phyloP scores from a whole-genome alignment of 2,888 invertebrate species.

The Nebria brevicollis region DNA sequence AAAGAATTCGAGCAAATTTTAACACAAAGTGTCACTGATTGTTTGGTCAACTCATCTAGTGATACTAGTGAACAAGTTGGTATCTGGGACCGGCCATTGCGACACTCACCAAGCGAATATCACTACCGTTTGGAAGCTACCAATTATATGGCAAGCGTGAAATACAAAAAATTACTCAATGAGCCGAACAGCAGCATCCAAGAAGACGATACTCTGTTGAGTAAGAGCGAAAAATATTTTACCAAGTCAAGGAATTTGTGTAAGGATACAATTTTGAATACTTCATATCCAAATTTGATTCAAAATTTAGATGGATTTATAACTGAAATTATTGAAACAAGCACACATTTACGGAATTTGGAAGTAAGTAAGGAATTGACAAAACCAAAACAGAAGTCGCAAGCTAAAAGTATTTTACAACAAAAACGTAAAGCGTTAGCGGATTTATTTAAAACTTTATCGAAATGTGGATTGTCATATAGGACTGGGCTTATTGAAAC shows the following conservation, averaged over 20 bases:
- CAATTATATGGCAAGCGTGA: slow-evolving; percentile 54
- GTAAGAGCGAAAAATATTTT: slow-evolving; percentile 59
- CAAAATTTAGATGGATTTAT: slow-evolving; percentile 74
- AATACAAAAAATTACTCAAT: slow-evolving; percentile 55
- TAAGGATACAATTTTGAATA: slow-evolving; percentile 69
- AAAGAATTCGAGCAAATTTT: slow-evolving; percentile 82
- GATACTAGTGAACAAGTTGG: slow-evolving; percentile 66
- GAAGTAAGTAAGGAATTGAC: slow-evolving; percentile 71
- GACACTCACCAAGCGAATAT: slow-evolving; percentile 62
- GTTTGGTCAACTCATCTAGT: slow-evolving; percentile 62
- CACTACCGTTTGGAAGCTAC: slow-evolving; percentile 63
- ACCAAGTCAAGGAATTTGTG: slow-evolving; percentile 73
- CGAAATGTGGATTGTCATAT: slow-evolving; percentile 81
- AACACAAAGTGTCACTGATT: slow-evolving; percentile 65
- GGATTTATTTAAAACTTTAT: slow-evolving; percentile 84
- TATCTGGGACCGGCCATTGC: slow-evolving; percentile 71
- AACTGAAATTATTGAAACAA: slow-evolving; percentile 73
- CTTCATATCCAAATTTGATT: slow-evolving; percentile 70
- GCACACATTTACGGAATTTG: slow-evolving; percentile 73
- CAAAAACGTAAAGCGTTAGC: slow-evolving; percentile 87
- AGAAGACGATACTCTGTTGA: slow-evolving; percentile 46
- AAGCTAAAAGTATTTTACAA: slow-evolving; percentile 82
- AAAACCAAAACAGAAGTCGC: slow-evolving; percentile 79
- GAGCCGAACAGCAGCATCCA: slow-evolving; percentile 32
- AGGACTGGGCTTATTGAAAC: slow-evolving; percentile 78